Evolutionary conservation across 2,797 vertebrate genomes (phyloP).

Genomic region (Thunnus albacares): DNA sequence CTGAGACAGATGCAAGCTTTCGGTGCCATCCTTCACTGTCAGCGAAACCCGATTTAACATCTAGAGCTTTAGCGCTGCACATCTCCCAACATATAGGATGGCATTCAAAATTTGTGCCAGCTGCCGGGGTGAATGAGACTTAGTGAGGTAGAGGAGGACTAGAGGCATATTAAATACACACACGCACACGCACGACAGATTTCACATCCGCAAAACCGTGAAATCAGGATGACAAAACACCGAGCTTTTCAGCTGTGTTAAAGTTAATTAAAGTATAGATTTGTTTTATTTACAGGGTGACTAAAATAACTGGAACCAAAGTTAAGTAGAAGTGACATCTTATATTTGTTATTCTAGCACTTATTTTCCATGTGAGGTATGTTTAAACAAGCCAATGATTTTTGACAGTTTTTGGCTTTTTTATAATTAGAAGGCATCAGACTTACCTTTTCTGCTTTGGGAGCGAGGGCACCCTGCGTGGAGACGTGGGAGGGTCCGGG

Average conservation of each 20-base stretch:
- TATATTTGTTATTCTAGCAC: not conserved
- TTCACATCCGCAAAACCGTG: conserved; percentile 28
- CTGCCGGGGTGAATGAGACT: conserved; percentile 45
- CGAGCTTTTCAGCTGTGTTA: conserved; percentile 6
- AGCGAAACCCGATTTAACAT: conserved; percentile 55
- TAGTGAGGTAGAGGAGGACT: conserved; percentile 13
- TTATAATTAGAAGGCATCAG: not conserved
- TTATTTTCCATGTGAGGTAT: not conserved
- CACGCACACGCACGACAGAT: conserved; percentile 6
- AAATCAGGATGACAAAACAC: conserved; percentile 29
- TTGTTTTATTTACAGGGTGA: conserved; percentile 22
- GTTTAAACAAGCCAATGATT: not conserved
- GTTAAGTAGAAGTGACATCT: conserved; percentile 5
- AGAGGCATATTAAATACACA: not conserved
- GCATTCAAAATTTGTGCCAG: conserved; percentile 43
- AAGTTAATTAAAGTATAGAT: conserved; percentile 21
- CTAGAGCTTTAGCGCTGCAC: conserved; percentile 43
- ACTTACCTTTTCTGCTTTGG: conserved; percentile 94
- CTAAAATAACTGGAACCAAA: not conserved
- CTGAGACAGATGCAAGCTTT: conserved; percentile 73
- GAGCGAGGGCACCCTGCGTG: conserved; percentile 71
- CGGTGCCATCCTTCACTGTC: conserved; percentile 74
- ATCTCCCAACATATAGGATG: conserved; percentile 31
- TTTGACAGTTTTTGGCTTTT: not conserved
- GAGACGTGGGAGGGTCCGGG: conserved; percentile 77